Base-by-base conservation (phyloP, 2,797 vertebrate species). In the Siniperca obscura region DNA sequence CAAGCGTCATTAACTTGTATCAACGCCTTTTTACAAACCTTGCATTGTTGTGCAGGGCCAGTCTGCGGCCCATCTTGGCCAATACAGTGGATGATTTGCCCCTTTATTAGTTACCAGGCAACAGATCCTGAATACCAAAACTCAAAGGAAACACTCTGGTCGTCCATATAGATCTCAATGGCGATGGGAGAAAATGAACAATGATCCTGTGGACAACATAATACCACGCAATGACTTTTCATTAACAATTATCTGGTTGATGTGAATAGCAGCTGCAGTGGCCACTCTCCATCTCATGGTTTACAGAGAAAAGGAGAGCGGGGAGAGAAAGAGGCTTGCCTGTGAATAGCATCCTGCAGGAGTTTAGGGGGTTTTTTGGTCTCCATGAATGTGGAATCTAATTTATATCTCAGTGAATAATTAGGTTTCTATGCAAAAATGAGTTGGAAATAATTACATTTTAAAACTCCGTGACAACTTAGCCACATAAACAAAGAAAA, bases 161-260 rank as follows among this genome's bases (percentile, higher is more conserved):
- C 96, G 96, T 97, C 96, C 96, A 96, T 97, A 97, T 97, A 98
- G 97, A 97, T 95, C 96, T 97, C 97, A 97, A 97, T 98, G 97
- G 97, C 96, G 95, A 96, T 96, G 96, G 96, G 94, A 95, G 93
- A 92, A 96, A 97, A 97, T 97, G 98, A 98, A 99, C 98, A 99
- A 99, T 99, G 98, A 98, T 98, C 95, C 96, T 91, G 96, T 92
- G 97, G 97, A 98, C 97, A 97, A 97, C 97, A 97, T 98, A 98
- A 98, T 97, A 97, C 97, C 97, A 97, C 95, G 96, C 97, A 97
- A 97, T 98, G 98, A 99, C 98, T 99, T 99, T 98, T 97, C 98
- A 97, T 97, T 96, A 97, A 97, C 98, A 99, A 98, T 99, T 99
- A 99, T 98, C 97, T 98, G 96, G 95, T 98, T 96, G 96, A 96